Evolutionary conservation across 2,113 vertebrate species (phyloP), one percentile per base, ranked within the genome.

Genomic region (Salvelinus sp.): DNA sequence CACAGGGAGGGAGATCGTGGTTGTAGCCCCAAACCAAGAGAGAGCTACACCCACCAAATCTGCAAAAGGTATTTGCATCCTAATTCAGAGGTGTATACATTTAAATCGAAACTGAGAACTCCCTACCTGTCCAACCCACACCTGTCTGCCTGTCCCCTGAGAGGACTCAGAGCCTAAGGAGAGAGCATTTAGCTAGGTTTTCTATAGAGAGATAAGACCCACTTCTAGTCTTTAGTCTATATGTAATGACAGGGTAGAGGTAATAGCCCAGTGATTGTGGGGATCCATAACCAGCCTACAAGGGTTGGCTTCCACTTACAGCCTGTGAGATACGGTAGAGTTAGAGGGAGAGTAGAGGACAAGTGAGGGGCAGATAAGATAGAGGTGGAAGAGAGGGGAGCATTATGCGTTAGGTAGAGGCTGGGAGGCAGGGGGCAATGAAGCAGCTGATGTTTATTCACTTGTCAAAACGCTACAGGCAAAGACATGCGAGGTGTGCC

Each of bases 401-500:
- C 18, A 57, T 57, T 57, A 57, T 57, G 54, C 0, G 6, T 47
- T 63, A 22, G 62, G 70, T 66, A 25, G 25, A 10, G 64, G 64
- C 23, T 23, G 12, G 7, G 47, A 54, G 50, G 2, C 58, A 72
- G 14, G 48, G 16, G 13, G 1, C 54, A 25, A 60, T 0, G 54
- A 57, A 78, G 73, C 66, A 79, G 62, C 10, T 20, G 44, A 82
- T 66, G 44, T 50, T 74, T 71, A 68, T 68, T 25, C 73, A 22
- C 38, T 50, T 71, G 9, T 63, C 50, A 79, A 76, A 23, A 72
- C 28, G 60, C 9, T 1, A n/a, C n/a, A 60, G 57, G 69, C 18
- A 74, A 70, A 63, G 6, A 50, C 23, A 48, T 16, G 4, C 20
- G 3, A 54, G 50, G 50, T 54, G 50, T 54, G 50, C 9, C 9